phyloP scores from a whole-genome alignment of 2,797 vertebrate species.

The Anolis apletophallus region DNA sequence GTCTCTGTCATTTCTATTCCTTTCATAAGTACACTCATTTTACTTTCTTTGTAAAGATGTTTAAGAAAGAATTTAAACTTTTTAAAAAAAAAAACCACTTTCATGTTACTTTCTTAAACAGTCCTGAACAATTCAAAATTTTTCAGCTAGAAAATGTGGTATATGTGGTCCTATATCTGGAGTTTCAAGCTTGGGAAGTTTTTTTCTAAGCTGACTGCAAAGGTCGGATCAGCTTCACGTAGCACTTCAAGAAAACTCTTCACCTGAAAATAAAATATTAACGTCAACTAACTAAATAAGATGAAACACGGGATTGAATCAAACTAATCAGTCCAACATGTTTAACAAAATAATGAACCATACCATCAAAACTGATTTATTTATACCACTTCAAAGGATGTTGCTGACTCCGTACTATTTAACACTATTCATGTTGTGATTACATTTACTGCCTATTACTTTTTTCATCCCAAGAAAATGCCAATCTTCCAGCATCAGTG shows the following conservation, averaged over 20 bases:
- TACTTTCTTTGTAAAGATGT: constrained; percentile 8
- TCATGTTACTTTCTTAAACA: constrained; percentile 29
- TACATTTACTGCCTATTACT: background rate
- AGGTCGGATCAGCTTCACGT: constrained; percentile 82
- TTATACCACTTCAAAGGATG: background rate
- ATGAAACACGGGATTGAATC: background rate
- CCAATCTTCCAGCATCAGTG: background rate
- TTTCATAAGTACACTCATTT: constrained; percentile 18
- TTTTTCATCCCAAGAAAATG: background rate
- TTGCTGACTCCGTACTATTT: background rate
- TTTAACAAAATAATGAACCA: background rate
- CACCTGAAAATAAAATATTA: constrained; percentile 80
- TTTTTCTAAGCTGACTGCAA: constrained; percentile 84
- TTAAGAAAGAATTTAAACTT: constrained; percentile 40
- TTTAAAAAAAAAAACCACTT: constrained; percentile 33
- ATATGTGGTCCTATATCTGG: constrained; percentile 52
- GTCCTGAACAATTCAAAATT: constrained; percentile 53
- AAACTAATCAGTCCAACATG: background rate
- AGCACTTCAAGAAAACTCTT: constrained; percentile 85
- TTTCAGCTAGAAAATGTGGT: constrained; percentile 54
- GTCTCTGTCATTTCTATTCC: constrained; percentile 10
- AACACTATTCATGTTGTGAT: background rate
- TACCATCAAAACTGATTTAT: background rate
- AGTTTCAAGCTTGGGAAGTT: constrained; percentile 75
- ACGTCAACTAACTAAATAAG: background rate